Percentiles rank a stretch among this genome's conserved stretches.
phyloP scores from a whole-genome alignment of 2,113 vertebrate genomes.

The Apeltes quadracus region DNA sequence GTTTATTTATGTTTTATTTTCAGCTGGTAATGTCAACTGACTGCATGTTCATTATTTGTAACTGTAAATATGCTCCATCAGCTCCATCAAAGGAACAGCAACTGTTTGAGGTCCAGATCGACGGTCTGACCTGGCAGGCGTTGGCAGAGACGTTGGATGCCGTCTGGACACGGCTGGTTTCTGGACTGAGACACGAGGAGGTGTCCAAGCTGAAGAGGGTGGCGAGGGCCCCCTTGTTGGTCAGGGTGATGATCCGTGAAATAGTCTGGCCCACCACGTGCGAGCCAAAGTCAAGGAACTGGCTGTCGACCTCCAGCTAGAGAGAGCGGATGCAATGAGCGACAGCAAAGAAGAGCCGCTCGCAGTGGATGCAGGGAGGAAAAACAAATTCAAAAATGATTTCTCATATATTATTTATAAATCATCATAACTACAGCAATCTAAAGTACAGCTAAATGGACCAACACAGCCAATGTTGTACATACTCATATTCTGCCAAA shows the following conservation, averaged over 20 bases:
- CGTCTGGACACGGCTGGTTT: constrained; percentile 35
- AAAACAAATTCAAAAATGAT: neutral
- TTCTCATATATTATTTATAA: neutral
- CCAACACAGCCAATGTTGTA: neutral
- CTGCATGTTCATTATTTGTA: neutral
- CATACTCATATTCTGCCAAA: neutral
- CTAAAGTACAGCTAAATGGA: neutral
- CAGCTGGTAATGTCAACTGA: neutral
- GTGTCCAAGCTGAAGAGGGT: constrained; percentile 80
- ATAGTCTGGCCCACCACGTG: constrained; percentile 89
- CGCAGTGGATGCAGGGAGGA: neutral
- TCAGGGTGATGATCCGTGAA: constrained; percentile 85
- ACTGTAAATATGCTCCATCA: neutral
- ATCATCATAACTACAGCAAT: neutral
- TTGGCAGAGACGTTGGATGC: constrained; percentile 28
- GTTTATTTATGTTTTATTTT: neutral
- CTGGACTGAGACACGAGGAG: constrained; percentile 42
- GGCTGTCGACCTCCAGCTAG: constrained; percentile 89
- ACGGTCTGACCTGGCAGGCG: constrained; percentile 65
- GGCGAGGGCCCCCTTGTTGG: constrained; percentile 87
- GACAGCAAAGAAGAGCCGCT: no score
- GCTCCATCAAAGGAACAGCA: neutral
- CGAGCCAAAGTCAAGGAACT: constrained; percentile 88
- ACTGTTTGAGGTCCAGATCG: neutral
- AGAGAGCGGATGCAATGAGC: constrained; percentile 46